Conservation (phyloP, 2,797 vertebrate genomes). For the Chrysocyon brachyurus region DNA sequence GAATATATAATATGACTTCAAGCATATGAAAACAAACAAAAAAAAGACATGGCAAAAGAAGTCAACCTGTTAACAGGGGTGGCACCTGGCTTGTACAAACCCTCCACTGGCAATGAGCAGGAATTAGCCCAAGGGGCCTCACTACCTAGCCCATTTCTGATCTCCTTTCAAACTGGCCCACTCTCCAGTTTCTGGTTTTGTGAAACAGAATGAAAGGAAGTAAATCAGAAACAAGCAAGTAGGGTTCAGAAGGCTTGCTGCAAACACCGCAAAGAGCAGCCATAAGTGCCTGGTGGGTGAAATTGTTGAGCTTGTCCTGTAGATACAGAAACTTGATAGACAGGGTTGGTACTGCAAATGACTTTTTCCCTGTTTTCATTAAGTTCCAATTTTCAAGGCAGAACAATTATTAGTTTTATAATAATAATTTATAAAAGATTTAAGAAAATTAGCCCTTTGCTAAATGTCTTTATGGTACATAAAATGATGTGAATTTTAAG, state of each 20-base stretch:
- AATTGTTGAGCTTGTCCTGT: neutral
- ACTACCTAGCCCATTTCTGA: neutral
- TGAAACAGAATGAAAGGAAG: neutral
- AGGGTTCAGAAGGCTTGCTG: neutral
- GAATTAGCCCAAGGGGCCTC: neutral
- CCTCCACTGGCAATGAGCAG: neutral
- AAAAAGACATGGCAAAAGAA: neutral
- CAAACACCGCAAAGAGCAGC: neutral
- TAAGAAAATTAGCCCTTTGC: neutral
- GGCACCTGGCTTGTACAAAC: neutral
- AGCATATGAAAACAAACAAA: neutral
- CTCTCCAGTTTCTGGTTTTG: neutral
- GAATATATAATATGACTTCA: neutral
- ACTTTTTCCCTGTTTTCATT: neutral
- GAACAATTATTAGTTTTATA: neutral
- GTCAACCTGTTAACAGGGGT: neutral
- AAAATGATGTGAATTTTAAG: slow-evolving; percentile 9
- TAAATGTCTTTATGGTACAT: neutral
- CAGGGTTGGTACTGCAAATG: neutral
- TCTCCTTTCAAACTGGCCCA: neutral
- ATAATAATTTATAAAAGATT: slow-evolving; percentile 21
- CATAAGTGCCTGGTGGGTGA: neutral
- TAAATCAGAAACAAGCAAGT: neutral
- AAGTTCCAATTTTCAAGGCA: neutral
- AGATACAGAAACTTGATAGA: neutral